Conservation (phyloP, 2,888 invertebrate species). For the Cheilosia variabilis region DNA sequence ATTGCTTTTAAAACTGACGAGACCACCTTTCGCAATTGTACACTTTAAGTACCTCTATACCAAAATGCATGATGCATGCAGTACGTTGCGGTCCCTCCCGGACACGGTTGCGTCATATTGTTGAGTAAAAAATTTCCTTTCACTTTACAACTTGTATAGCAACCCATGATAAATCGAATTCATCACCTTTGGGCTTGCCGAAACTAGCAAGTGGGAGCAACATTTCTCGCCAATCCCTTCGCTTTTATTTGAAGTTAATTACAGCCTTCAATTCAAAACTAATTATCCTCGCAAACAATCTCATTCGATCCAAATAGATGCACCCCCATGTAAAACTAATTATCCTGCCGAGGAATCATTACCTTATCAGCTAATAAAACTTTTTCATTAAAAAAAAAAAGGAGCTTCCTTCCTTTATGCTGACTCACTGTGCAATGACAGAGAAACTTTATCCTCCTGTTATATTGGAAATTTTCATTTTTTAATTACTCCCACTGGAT, state of each 20-base stretch:
- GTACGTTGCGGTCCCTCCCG: no score
- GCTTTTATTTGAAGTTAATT: slow-evolving; percentile 37
- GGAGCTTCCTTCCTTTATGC: slow-evolving; percentile 36
- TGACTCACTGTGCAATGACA: slow-evolving; percentile 40
- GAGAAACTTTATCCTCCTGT: slow-evolving; percentile 18
- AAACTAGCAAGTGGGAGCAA: not conserved
- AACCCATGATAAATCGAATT: not conserved
- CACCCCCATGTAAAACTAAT: slow-evolving; percentile 62
- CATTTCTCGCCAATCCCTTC: not conserved
- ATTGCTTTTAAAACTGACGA: no score
- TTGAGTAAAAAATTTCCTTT: not conserved
- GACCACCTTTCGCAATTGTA: no score
- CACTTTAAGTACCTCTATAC: no score
- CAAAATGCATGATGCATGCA: no score
- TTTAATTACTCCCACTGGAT: slow-evolving; percentile 68
- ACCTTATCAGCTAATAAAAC: slow-evolving; percentile 68
- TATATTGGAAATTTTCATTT: slow-evolving; percentile 38
- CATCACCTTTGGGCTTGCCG: not conserved
- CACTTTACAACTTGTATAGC: not conserved
- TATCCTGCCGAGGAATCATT: slow-evolving; percentile 66
- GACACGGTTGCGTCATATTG: no score
- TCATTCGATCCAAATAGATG: slow-evolving; percentile 45
- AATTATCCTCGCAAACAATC: slow-evolving; percentile 60
- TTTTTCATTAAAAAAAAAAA: slow-evolving; percentile 26
- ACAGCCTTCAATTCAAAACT: slow-evolving; percentile 56